Evolutionary conservation across 2,888 invertebrate species (phyloP).

Genomic region (Dione juno): DNA sequence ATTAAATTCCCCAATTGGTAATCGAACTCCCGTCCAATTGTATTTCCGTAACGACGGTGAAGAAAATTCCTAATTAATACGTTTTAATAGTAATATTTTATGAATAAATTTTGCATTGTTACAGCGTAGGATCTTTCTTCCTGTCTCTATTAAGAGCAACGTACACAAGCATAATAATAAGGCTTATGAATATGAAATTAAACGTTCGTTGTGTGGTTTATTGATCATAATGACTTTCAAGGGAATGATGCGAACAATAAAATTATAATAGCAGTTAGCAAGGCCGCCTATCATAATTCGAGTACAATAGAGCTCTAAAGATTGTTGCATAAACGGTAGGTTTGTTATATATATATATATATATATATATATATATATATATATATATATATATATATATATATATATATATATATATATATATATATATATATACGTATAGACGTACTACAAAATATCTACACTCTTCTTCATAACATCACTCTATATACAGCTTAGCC

Average conservation of each 20-base stretch:
- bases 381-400: too few species aligned
- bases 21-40: too few species aligned
- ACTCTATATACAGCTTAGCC: background rate
- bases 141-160: background rate
- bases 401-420: too few species aligned
- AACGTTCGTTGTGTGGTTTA: conserved; percentile 27
- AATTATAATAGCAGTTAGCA: conserved; percentile 26
- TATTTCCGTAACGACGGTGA: too few species aligned
- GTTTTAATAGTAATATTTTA: background rate
- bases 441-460: too few species aligned
- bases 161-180: conserved; percentile 3
- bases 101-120: background rate
- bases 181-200: conserved; percentile 8
- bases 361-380: too few species aligned
- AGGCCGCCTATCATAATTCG: conserved; percentile 26
- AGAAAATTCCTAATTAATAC: too few species aligned
- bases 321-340: conserved; percentile 7
- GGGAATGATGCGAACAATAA: conserved; percentile 13
- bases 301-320: conserved; percentile 26
- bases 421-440: too few species aligned
- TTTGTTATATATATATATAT: too few species aligned
- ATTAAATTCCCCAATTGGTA: too few species aligned
- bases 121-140: background rate
- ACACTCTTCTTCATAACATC: too few species aligned
- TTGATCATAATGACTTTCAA: conserved; percentile 31